Evolutionary conservation across 2,797 vertebrate species (phyloP).

Genomic region (Valencia hispanica): DNA sequence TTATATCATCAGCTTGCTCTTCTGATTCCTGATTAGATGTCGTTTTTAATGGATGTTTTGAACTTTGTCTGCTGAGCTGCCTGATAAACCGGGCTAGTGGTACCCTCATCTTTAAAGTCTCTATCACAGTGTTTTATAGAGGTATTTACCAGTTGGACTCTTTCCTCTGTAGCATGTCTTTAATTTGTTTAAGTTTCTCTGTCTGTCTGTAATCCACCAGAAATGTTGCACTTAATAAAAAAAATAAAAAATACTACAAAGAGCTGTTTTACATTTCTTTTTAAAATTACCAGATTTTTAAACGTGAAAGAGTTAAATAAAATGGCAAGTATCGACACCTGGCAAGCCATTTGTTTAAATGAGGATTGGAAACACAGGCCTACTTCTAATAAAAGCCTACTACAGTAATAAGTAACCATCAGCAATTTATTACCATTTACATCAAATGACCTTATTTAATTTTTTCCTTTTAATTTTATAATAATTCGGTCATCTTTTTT

Average conservation of each 20-base stretch:
- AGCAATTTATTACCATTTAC: not conserved
- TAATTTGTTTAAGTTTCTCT: not conserved
- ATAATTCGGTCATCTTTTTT: not conserved
- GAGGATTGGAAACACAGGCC: not conserved
- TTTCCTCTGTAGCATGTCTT: not conserved
- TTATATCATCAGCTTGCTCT: constrained; percentile 38
- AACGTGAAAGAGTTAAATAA: not conserved
- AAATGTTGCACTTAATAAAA: too few species aligned
- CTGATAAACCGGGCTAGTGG: too few species aligned
- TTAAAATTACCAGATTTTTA: too few species aligned
- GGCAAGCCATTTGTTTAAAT: not conserved
- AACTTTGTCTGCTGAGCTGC: constrained; percentile 7
- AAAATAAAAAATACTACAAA: too few species aligned
- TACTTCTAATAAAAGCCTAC: not conserved
- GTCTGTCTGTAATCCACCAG: too few species aligned
- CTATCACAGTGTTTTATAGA: not conserved
- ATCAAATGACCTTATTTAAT: not conserved
- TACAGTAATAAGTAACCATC: too few species aligned
- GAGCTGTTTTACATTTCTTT: too few species aligned
- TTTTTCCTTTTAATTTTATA: not conserved
- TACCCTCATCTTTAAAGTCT: not conserved
- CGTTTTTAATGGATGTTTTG: constrained; percentile 27
- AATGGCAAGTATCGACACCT: not conserved
- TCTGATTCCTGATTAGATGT: constrained; percentile 26
- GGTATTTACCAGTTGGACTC: not conserved